A percentile compares a stretch with the other conserved stretches of the same genome.
phyloP scores from a whole-genome alignment of 2,113 vertebrate species.

The Steatornis caripensis region DNA sequence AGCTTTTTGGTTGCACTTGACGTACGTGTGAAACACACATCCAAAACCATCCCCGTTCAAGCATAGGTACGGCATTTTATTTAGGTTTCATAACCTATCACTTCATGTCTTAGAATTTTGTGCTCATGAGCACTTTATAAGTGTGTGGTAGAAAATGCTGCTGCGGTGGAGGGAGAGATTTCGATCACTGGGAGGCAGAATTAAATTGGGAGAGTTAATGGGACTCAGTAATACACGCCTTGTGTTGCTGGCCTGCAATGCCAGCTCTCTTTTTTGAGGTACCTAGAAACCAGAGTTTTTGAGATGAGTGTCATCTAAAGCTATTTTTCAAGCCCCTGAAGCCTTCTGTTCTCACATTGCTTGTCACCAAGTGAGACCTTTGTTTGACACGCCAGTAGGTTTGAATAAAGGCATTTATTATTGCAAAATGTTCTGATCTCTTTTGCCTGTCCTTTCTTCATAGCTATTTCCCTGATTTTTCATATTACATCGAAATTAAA shows the following conservation, averaged over 20 bases:
- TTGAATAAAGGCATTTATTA: conserved; percentile 16
- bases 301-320: not conserved
- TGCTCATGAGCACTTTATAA: not conserved
- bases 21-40: not conserved
- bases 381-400: not conserved
- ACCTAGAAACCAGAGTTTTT: not conserved
- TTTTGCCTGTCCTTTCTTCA: not conserved
- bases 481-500: not conserved
- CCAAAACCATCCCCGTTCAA: not conserved
- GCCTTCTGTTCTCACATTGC: not conserved
- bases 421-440: conserved; percentile 7
- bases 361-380: not conserved
- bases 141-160: not conserved
- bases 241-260: not conserved
- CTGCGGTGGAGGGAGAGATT: not conserved
- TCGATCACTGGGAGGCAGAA: not conserved
- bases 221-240: not conserved
- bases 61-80: not conserved
- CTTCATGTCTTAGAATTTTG: not conserved
- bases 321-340: conserved; percentile 24
- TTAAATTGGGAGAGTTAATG: not conserved
- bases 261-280: not conserved
- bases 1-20: not conserved
- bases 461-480: not conserved
- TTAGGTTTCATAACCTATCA: not conserved